phyloP scores from a whole-genome alignment of 2,888 invertebrate species.

The Caenorhabditis parvicauda region DNA sequence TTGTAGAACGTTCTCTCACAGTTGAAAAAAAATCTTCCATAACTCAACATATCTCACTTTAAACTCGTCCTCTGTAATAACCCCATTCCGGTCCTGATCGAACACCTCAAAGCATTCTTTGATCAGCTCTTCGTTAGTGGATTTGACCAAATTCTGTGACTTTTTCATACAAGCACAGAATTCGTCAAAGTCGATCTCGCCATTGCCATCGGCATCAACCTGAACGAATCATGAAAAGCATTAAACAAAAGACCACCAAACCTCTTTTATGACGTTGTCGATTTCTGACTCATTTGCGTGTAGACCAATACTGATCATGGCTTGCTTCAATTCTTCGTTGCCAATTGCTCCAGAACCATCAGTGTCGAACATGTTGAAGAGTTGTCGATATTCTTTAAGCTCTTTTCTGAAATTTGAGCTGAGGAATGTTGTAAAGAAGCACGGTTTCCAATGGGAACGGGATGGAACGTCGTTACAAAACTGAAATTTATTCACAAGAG shows the following conservation, averaged over 20 bases:
- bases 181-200: conserved; percentile 63
- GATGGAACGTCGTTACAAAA: not conserved
- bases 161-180: conserved; percentile 63
- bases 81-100: conserved; percentile 56
- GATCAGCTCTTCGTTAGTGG: conserved; percentile 59
- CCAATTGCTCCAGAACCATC: conserved; percentile 63
- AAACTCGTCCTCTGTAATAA: conserved; percentile 61
- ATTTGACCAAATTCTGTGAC: conserved; percentile 53
- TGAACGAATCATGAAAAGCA: no score
- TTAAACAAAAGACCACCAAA: conserved; percentile 14
- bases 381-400: conserved; percentile 56
- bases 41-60: conserved; percentile 37
- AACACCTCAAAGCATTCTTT: conserved; percentile 60
- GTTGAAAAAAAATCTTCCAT: not conserved
- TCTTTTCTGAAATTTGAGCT: conserved; percentile 48
- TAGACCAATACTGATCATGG: conserved; percentile 61
- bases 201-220: conserved; percentile 62
- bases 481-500: not conserved
- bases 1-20: not conserved
- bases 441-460: conserved; percentile 59
- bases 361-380: conserved; percentile 62
- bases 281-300: conserved; percentile 56
- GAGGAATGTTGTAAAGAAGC: no score
- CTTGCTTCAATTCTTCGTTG: conserved; percentile 60
- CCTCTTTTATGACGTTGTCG: conserved; percentile 60